These are phyloP conservation scores for Trachymyrmex septentrionalis DNA, from an alignment of 1,140 invertebrate species.

Conservation along the genomic window DNA sequence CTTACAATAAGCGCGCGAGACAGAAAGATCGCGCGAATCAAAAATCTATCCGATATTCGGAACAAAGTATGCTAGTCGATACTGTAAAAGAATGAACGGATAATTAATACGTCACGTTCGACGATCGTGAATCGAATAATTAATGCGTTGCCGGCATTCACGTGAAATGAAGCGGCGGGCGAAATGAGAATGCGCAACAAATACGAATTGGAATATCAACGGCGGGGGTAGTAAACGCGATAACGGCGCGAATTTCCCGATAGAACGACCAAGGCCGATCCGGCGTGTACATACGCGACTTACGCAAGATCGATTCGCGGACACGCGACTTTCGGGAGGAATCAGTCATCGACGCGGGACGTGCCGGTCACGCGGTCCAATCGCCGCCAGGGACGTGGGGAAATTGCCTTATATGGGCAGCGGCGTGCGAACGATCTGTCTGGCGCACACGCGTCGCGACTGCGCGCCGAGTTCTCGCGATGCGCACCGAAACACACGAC, in stretches of 20 bases:
- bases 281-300: background rate
- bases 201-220: background rate
- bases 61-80: background rate
- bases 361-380: slow-evolving; percentile 82
- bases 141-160: too few species aligned
- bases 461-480: slow-evolving; percentile 19
- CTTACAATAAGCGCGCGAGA: background rate
- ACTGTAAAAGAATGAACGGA: background rate
- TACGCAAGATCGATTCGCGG: background rate
- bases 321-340: slow-evolving; percentile 38
- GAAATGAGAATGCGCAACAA: background rate
- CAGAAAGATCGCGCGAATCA: background rate
- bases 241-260: background rate
- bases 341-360: slow-evolving; percentile 71
- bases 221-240: background rate
- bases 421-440: slow-evolving; percentile 77
- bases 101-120: too few species aligned
- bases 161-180: too few species aligned
- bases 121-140: too few species aligned
- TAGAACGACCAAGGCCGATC: background rate
- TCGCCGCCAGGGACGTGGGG: slow-evolving; percentile 84
- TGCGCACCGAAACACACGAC: background rate
- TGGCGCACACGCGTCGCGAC: slow-evolving; percentile 66
- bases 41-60: background rate
- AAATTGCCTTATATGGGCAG: slow-evolving; percentile 88